These are phyloP conservation scores for Seira sanloemensis DNA, from an alignment of 2,888 invertebrate species.

Conservation along the genomic window DNA sequence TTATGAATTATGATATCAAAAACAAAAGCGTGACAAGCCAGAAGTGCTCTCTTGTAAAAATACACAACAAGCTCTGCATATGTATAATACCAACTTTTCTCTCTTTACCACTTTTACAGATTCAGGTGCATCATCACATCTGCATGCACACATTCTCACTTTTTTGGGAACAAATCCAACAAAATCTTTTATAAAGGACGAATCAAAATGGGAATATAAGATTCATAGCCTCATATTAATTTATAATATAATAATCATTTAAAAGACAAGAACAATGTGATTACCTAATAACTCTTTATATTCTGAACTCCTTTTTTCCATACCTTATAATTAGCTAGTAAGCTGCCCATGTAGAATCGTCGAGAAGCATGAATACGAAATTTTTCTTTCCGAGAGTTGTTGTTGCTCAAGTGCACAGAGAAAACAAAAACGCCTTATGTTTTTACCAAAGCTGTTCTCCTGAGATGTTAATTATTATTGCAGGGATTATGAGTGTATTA, in stretches of 20 bases:
- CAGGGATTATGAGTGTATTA: conserved; percentile 1
- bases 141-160: background rate
- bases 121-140: conserved; percentile 7
- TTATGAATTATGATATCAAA: conserved; percentile 63
- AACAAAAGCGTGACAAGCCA: conserved; percentile 57
- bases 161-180: conserved; percentile 50
- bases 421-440: background rate
- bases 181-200: conserved; percentile 8
- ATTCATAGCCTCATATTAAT: conserved; percentile 36
- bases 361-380: conserved; percentile 29
- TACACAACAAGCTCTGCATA: background rate
- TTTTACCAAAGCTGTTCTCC: background rate
- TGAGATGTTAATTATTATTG: conserved; percentile 6
- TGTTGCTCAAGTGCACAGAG: background rate
- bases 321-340: conserved; percentile 59
- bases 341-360: background rate
- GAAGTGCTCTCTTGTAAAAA: too few species aligned
- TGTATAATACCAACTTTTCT: too few species aligned
- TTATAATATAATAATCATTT: conserved; percentile 35
- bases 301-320: conserved; percentile 34
- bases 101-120: background rate
- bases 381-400: conserved; percentile 22
- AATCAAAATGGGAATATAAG: conserved; percentile 20
- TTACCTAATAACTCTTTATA: conserved; percentile 59
- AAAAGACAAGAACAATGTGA: conserved; percentile 22